Percentiles rank a stretch among this genome's conserved stretches.
Conservation (phyloP, 2,888 invertebrate genomes). For the Tortricodes alternella region DNA sequence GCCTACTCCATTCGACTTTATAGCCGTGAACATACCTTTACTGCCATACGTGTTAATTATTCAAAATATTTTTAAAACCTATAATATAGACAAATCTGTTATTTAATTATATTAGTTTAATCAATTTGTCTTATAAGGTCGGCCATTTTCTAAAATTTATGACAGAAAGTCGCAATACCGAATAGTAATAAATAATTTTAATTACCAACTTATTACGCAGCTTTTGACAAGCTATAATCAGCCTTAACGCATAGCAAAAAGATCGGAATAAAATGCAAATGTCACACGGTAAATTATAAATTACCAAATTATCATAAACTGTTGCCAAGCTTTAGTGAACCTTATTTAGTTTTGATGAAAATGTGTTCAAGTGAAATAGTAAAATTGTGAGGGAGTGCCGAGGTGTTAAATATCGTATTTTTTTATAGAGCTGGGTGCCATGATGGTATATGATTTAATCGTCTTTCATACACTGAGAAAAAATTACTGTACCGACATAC, state of each 20-base stretch:
- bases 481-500: too few relatives aligned
- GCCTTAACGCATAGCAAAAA: background rate
- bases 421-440: slow-evolving; percentile 5
- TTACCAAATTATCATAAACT: background rate
- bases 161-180: slow-evolving; percentile 15
- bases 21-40: too few relatives aligned
- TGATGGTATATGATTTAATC: background rate
- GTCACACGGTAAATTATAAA: background rate
- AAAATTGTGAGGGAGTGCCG: background rate
- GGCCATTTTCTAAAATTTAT: slow-evolving; percentile 18
- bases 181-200: slow-evolving; percentile 10
- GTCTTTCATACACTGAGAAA: too few relatives aligned
- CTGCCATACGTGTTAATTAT: background rate
- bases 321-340: background rate
- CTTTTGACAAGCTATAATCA: background rate
- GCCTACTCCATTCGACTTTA: too few relatives aligned
- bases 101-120: slow-evolving; percentile 19
- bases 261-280: background rate
- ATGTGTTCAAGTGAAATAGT: background rate
- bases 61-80: background rate
- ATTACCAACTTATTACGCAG: background rate
- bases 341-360: background rate
- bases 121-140: slow-evolving; percentile 18
- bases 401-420: slow-evolving; percentile 17
- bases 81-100: slow-evolving; percentile 22